Percentiles rank a stretch among this genome's conserved stretches.
These are phyloP conservation scores for Petrocephalus zakoni DNA, from an alignment of 2,113 vertebrate genomes.

Conservation along the genomic window DNA sequence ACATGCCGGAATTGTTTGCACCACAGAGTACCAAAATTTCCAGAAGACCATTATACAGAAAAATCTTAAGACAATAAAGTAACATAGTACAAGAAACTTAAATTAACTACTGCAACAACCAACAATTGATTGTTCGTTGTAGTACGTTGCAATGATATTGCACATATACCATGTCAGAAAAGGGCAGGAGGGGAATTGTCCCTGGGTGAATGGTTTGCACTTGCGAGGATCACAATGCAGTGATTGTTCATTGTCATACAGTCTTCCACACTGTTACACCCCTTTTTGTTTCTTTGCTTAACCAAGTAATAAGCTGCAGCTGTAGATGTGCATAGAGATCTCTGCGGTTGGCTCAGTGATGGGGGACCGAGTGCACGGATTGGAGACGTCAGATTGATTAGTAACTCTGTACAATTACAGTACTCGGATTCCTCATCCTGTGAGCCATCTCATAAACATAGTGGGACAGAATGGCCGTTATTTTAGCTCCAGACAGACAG, in stretches of 20 bases:
- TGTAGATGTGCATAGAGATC: background rate
- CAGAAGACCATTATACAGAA: background rate
- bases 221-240: background rate
- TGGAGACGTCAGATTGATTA: background rate
- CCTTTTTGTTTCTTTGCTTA: background rate
- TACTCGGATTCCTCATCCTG: background rate
- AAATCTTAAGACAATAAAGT: background rate
- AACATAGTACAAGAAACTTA: background rate
- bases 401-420: background rate
- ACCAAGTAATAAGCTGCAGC: background rate
- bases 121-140: background rate
- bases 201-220: background rate
- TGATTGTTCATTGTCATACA: background rate
- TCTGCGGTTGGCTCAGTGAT: background rate
- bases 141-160: background rate
- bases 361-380: background rate
- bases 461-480: background rate
- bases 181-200: background rate
- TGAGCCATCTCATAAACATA: background rate
- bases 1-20: background rate
- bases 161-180: background rate
- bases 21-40: background rate
- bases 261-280: background rate
- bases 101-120: background rate
- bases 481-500: constrained; percentile 7